Base-by-base conservation (phyloP, 2,113 vertebrate genomes). In the Ctenomys sociabilis region DNA sequence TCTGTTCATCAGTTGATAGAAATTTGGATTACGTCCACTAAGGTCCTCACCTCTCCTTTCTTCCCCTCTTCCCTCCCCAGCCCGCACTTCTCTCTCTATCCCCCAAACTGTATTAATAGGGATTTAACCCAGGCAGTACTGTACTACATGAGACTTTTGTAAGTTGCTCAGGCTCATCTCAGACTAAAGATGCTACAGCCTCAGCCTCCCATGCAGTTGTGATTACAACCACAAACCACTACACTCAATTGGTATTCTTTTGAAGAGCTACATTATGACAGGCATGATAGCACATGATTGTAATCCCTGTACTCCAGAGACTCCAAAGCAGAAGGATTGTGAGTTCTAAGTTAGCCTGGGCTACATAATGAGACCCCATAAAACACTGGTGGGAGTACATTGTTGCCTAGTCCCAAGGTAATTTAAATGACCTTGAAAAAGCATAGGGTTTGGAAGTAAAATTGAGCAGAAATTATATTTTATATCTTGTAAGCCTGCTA, bases 391-490 rank as follows among this genome's bases (percentile, higher is more conserved):
- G 26, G 43, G 40, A 28, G 28, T 49, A 78, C 14, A 32, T 49
- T 49, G 4, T 78, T 78, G 43, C 30, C 57, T 85, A 14, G 5
- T 59, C 64, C 86, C 45, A 64, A 85, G 54, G 7, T 90, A 24
- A 87, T 66, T 93, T 91, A 88, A 88, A 90, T 75, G 63, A 61
- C 4, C 40, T 91, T 92, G 70, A 43, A 57, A 91, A 96, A 88
- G 88, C 52, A 57, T 3, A 75, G 49, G 22, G 3, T 45, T 90
- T 64, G 63, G 40, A 95, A 92, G 85, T 52, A 83, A 45, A 94
- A 24, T 86, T 85, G 57, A 78, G 40, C 64, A 94, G 78, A 68
- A 94, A 85, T 92, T 45, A 64, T n/a, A 11, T 82, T 85, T 77
- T 45, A 75, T 66, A n/a, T 75, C 85, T 85, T 86, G 35, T 59